Percentiles rank a stretch among this genome's conserved stretches.
phyloP scores from a whole-genome alignment of 2,797 vertebrate genomes.

The Anabacerthia variegaticeps region DNA sequence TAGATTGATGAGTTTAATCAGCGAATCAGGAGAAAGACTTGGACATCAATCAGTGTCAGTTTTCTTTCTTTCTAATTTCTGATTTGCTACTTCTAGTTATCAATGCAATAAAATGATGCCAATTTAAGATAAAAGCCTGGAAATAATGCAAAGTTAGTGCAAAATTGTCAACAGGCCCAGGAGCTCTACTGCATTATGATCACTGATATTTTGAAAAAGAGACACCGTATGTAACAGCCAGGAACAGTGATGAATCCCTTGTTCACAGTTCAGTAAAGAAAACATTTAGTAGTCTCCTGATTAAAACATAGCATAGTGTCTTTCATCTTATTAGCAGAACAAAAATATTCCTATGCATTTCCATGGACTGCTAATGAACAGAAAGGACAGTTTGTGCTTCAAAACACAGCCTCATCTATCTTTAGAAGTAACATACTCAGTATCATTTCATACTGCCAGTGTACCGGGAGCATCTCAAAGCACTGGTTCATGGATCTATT shows the following conservation, averaged over 20 bases:
- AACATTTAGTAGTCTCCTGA: neutral
- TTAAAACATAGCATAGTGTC: neutral
- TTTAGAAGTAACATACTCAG: neutral
- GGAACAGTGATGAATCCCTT: neutral
- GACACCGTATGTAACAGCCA: neutral
- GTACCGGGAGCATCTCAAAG: neutral
- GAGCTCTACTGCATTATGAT: neutral
- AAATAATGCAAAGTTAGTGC: slow-evolving; percentile 50
- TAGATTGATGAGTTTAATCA: slow-evolving; percentile 99
- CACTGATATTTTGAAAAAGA: neutral
- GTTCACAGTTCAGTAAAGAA: neutral
- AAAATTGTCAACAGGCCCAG: slow-evolving; percentile 16
- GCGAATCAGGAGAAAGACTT: slow-evolving; percentile 93
- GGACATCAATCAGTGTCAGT: slow-evolving; percentile 94
- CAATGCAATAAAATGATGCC: slow-evolving; percentile 63
- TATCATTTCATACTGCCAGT: neutral
- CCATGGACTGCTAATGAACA: neutral
- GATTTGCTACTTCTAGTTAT: slow-evolving; percentile 82
- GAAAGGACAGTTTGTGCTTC: neutral
- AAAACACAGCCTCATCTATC: neutral
- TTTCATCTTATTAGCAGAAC: neutral
- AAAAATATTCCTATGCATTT: neutral
- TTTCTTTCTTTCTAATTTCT: slow-evolving; percentile 82
- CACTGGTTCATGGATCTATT: neutral
- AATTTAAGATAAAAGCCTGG: slow-evolving; percentile 68